Evolutionary conservation across 2,888 invertebrate genomes (phyloP), one percentile per base, ranked within the genome.

Genomic region (Sialis fuliginosa): DNA sequence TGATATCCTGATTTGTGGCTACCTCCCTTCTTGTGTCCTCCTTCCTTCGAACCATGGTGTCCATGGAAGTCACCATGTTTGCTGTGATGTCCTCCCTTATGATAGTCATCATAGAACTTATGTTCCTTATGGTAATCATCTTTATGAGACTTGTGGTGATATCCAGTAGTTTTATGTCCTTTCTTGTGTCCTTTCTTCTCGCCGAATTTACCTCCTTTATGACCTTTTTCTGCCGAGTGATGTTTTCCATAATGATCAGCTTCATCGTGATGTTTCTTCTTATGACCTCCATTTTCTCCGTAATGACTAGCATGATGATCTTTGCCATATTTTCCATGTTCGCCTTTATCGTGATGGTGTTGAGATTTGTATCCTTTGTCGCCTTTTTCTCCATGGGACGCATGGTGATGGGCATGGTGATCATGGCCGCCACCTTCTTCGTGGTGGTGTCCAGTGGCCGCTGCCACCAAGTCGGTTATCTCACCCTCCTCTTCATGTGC

Each of bases 81-180:
- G 62, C 79, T 76, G 59, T 87, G 86, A 58, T 86, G 79, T 1
- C 87, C 87, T 5, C 81, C 83, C 60, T 87, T 85, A 63, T 88
- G 83, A 63, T 79, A 80, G 61, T 88, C 86, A 58, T 88, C 87
- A 65, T 88, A 88, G 70, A 88, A 88, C 63, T 87, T 86, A 62
- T 86, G 86, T 58, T 86, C 81, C 62, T 88, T 88, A 57, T 84
- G 80, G 60, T 81, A 87, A 60, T 89, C 88, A 58, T 88, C 88
- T 60, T 89, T 89, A 64, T 87, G 84, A 37, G 83, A 81, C 58
- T 87, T 86, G 63, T 87, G 82, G 58, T 88, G 88, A 62, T 78
- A 87, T 6, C 87, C 87, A 49, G 83, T 77, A 10, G 85, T 83
- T 58, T 87, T 85, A 52, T 85, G 82, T 1, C 85, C 87, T 57